These are phyloP conservation scores for Ectemnius cavifrons DNA, from an alignment of 2,888 invertebrate species.

Conservation along the genomic window DNA sequence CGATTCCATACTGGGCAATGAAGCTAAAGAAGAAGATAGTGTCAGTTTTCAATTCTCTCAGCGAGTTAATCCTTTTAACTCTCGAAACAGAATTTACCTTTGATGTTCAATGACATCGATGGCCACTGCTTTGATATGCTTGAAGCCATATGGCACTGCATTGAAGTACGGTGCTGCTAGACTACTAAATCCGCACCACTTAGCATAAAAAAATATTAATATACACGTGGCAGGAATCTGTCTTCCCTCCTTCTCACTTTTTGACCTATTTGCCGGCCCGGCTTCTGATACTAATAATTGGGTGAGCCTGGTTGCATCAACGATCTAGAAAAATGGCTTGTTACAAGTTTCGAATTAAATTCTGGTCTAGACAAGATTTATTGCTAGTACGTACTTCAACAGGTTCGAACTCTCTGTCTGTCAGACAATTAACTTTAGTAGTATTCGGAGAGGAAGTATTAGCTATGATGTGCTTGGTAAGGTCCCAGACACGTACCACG, in stretches of 20 bases:
- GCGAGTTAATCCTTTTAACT: too few species aligned
- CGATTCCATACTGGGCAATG: slow-evolving; percentile 94
- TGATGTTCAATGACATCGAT: slow-evolving; percentile 92
- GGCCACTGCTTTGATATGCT: slow-evolving; percentile 91
- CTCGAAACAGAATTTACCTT: slow-evolving; percentile 74
- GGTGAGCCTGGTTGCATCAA: slow-evolving; percentile 85
- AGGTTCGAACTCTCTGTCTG: slow-evolving; percentile 62
- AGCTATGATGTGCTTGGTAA: not conserved
- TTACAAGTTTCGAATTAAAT: not conserved
- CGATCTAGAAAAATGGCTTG: slow-evolving; percentile 78
- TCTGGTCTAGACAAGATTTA: not conserved
- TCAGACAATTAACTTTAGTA: slow-evolving; percentile 47
- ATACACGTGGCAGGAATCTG: slow-evolving; percentile 84
- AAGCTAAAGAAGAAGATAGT: slow-evolving; percentile 78
- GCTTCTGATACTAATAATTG: slow-evolving; percentile 83
- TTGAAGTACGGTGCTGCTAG: slow-evolving; percentile 94
- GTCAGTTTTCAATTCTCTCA: not conserved
- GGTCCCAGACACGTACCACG: too few species aligned
- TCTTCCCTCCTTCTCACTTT: slow-evolving; percentile 75
- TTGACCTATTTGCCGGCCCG: slow-evolving; percentile 82
- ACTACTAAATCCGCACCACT: slow-evolving; percentile 94
- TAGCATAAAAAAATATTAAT: slow-evolving; percentile 92
- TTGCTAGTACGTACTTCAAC: slow-evolving; percentile 68
- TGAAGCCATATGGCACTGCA: slow-evolving; percentile 92
- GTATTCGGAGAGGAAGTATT: slow-evolving; percentile 47